phyloP scores from a whole-genome alignment of 2,888 invertebrate genomes.

The Pristionchus exspectatus region DNA sequence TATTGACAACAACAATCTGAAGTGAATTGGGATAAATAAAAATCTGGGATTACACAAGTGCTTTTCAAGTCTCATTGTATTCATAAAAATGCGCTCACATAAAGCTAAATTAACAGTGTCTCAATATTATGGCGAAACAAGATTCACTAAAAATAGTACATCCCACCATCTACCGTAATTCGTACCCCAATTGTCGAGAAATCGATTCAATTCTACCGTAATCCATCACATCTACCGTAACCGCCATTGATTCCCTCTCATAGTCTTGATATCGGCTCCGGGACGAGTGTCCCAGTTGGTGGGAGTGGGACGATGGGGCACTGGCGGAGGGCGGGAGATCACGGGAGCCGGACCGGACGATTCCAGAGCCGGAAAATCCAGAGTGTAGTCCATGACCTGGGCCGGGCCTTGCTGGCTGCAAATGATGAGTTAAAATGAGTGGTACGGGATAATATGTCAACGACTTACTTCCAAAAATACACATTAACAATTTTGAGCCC shows the following conservation, averaged over 20 bases:
- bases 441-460: too few relatives aligned
- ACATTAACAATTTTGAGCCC: too few relatives aligned
- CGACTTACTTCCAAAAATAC: too few relatives aligned
- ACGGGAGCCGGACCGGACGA: not conserved
- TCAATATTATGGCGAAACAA: too few relatives aligned
- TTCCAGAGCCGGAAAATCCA: conserved; percentile 29
- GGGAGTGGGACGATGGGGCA: not conserved
- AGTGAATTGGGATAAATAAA: too few relatives aligned
- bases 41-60: too few relatives aligned
- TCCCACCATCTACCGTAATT: not conserved
- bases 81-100: not conserved
- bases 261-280: too few relatives aligned
- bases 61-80: not conserved
- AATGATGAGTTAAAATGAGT: too few relatives aligned
- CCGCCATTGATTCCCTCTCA: not conserved
- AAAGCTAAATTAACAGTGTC: too few relatives aligned
- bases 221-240: conserved; percentile 3
- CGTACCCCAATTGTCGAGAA: not conserved
- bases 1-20: too few relatives aligned
- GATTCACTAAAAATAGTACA: too few relatives aligned
- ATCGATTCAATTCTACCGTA: too few relatives aligned
- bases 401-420: conserved; percentile 41
- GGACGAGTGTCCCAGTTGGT: not conserved
- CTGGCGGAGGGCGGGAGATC: not conserved
- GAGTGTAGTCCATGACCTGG: conserved; percentile 53